These are phyloP conservation scores for Papilio helenus DNA, from an alignment of 1,140 invertebrate species.

Conservation along the genomic window DNA sequence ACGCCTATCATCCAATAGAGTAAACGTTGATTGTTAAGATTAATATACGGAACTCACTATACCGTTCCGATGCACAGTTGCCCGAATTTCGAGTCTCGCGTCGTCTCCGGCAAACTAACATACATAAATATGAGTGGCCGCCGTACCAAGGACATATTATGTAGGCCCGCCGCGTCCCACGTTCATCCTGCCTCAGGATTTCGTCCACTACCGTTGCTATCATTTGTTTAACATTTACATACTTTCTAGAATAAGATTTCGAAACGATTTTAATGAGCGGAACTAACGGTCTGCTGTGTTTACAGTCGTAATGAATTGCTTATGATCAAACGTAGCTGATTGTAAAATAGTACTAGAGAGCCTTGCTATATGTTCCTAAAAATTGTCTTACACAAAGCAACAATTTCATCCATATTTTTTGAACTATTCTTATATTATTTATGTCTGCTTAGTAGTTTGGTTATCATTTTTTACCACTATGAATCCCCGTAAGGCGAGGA, in stretches of 20 bases:
- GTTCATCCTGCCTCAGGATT: slow-evolving; percentile 51
- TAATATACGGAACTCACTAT: background rate
- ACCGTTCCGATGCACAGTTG: background rate
- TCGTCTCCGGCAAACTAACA: slow-evolving; percentile 52
- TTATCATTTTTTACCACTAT: slow-evolving; percentile 50
- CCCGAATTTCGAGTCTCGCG: slow-evolving; percentile 37
- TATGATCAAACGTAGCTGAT: background rate
- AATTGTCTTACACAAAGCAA: background rate
- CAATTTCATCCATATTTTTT: background rate
- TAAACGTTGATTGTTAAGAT: background rate
- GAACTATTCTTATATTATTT: background rate
- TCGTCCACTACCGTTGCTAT: slow-evolving; percentile 34
- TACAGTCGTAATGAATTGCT: background rate
- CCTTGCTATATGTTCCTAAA: no score
- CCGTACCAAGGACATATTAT: slow-evolving; percentile 64
- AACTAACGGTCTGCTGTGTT: background rate
- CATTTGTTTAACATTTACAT: slow-evolving; percentile 52
- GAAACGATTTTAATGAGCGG: slow-evolving; percentile 19
- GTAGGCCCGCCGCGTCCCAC: slow-evolving; percentile 49
- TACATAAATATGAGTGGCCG: slow-evolving; percentile 64
- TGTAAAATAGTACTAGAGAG: no score
- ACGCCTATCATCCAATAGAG: background rate
- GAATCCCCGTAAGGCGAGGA: slow-evolving; percentile 42
- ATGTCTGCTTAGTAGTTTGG: slow-evolving; percentile 41
- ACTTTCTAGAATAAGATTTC: slow-evolving; percentile 47